Conservation (phyloP, 2,888 invertebrate genomes). For the Parelbella ahira region DNA sequence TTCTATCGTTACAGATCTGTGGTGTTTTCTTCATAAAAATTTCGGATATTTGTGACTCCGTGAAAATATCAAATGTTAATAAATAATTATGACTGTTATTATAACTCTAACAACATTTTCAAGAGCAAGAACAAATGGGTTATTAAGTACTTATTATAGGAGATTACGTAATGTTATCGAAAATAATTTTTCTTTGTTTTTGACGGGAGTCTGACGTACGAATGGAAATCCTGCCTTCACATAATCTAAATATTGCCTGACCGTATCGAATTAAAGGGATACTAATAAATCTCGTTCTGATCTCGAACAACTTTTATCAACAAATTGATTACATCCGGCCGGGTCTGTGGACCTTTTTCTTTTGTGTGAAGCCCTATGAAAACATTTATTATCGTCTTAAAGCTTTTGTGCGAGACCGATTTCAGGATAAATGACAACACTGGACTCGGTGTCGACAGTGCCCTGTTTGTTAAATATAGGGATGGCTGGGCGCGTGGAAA, state of each 20-base stretch:
- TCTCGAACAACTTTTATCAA: conserved; percentile 10
- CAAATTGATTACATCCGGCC: conserved; percentile 19
- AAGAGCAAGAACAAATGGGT: no score
- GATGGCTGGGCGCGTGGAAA: neutral
- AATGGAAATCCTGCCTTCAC: no score
- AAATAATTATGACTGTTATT: no score
- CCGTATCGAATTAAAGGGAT: conserved; percentile 5
- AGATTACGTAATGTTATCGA: no score
- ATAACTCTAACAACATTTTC: no score
- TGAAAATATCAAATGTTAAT: no score
- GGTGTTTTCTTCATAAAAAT: no score
- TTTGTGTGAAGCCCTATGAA: conserved; percentile 20
- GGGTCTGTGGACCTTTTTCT: conserved; percentile 14
- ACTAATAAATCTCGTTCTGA: conserved; percentile 9
- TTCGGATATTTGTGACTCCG: no score
- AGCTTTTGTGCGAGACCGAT: conserved; percentile 12
- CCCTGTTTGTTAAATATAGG: conserved; percentile 4
- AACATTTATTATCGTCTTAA: conserved; percentile 24
- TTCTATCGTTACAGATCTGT: no score
- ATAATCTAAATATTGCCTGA: neutral
- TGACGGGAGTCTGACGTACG: no score
- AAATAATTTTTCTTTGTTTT: no score
- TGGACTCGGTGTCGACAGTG: conserved; percentile 6
- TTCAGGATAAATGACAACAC: conserved; percentile 13
- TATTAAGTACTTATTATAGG: no score